Conservation (phyloP, 2,888 invertebrate species). For the Galerucella calmariensis region DNA sequence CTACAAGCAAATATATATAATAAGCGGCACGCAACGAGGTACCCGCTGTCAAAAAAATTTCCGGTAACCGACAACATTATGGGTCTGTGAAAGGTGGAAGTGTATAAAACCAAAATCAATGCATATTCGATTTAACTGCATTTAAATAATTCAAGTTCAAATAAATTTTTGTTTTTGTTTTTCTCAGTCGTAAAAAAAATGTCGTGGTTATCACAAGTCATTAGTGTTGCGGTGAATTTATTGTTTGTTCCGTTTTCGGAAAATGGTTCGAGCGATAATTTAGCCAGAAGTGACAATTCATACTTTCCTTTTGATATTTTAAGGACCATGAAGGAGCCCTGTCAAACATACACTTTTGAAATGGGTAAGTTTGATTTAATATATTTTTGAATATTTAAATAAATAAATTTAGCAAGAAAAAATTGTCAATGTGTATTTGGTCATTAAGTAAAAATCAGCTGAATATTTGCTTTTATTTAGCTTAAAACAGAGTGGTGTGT, state of each 20-base stretch:
- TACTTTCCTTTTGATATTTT: constrained; percentile 49
- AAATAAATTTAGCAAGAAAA: too few relatives aligned
- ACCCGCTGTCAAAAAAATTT: neutral
- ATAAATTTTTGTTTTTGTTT: neutral
- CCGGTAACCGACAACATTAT: neutral
- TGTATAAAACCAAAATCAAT: neutral
- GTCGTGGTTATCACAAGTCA: constrained; percentile 52
- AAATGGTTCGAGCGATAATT: constrained; percentile 34
- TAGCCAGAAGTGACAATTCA: constrained; percentile 41
- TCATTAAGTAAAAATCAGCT: too few relatives aligned
- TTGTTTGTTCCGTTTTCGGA: constrained; percentile 51
- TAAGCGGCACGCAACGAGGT: neutral
- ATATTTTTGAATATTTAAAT: neutral
- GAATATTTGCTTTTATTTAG: too few relatives aligned
- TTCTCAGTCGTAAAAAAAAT: constrained; percentile 37
- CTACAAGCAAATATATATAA: neutral
- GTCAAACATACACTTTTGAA: constrained; percentile 43
- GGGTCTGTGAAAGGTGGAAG: neutral
- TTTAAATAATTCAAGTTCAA: neutral
- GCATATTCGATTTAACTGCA: constrained; percentile 13
- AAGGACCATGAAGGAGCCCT: constrained; percentile 47
- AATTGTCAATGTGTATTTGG: too few relatives aligned
- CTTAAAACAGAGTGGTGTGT: too few relatives aligned
- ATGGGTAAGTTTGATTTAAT: constrained; percentile 46
- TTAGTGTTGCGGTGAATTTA: constrained; percentile 51